A percentile compares a stretch with the other conserved stretches of the same genome.
Evolutionary conservation across 2,797 vertebrate genomes (phyloP).

Genomic region (Pseudocheirus occidentalis): DNA sequence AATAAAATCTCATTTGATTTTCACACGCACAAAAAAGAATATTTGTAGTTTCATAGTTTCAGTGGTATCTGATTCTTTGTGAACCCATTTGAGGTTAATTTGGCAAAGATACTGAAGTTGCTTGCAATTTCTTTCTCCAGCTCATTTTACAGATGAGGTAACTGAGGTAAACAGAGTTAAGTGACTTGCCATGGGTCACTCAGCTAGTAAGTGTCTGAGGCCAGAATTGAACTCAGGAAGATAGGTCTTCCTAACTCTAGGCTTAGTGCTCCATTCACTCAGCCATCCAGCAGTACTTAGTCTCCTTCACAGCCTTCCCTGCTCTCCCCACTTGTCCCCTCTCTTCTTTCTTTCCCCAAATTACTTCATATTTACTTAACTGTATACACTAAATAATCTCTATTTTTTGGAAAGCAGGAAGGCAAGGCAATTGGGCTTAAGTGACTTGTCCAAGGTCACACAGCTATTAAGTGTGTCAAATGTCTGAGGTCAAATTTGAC

Average conservation of each 20-base stretch:
- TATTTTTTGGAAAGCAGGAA: too few species aligned
- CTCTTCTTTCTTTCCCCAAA: background rate
- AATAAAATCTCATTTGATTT: too few species aligned
- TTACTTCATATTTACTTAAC: background rate
- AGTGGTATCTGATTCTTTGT: background rate
- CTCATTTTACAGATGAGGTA: background rate
- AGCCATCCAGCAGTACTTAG: background rate
- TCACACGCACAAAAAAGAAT: too few species aligned
- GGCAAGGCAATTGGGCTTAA: too few species aligned
- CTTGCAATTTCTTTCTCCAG: background rate
- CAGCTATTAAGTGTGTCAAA: too few species aligned
- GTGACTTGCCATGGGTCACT: background rate
- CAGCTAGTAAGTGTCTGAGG: background rate
- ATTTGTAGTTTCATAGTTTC: background rate
- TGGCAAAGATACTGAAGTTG: background rate
- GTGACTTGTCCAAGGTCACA: too few species aligned
- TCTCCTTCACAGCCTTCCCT: background rate
- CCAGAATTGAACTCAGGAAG: background rate
- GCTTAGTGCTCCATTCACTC: background rate
- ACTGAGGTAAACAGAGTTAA: background rate
- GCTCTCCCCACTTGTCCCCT: background rate
- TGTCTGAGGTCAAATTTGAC: too few species aligned
- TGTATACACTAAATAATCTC: too few species aligned
- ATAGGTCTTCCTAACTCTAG: background rate
- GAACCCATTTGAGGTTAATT: background rate